Base-by-base conservation (phyloP, 2,113 vertebrate genomes). In the Tetrao urogallus region DNA sequence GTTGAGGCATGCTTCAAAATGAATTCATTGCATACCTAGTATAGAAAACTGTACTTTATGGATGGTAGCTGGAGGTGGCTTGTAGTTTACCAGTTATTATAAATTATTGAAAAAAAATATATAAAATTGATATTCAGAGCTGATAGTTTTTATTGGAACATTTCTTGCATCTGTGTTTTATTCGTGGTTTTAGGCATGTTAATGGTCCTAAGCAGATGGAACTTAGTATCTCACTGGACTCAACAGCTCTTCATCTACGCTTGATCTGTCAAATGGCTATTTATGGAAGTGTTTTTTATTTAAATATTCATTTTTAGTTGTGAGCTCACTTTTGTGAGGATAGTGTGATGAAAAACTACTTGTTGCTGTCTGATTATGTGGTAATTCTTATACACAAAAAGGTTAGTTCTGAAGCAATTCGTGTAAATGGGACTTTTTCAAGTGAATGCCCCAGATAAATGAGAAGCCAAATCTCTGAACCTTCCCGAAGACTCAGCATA, bases 1-100 rank as follows among this genome's bases (percentile, higher is more conserved):
- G 91, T 95, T 97, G 89, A 95, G 92, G 92, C 91, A 76, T 82
- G 95, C 94, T 96, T 97, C 91, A 94, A 81, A 97, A 96, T 87
- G 89, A 96, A 85, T 94, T 92, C 1, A 6, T 82, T 57, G 40
- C 93, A 93, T 92, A 94, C 82, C 91, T 86, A 65, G 88, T 75
- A 88, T 75, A 73, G 92, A 94, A 88, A 76, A 77, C n/a, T 95
- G 50, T 87, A 40, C 94, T 95, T 96, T 96, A 96, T 91, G 87
- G 85, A 77, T 84, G 45, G 86, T 93, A 91, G 86, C 86, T 97
- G 72, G 73, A 45, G 81, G 90, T 96, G 63, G 67, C 78, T 82
- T 90, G 28, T 91, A 63, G 45, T 77, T 92, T 63, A 36, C 50
- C n/a, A 75, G 66, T 92, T 89, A 92, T 94, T 91, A 91, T 61